These are phyloP conservation scores for Melanostigma gelatinosum DNA, from an alignment of 2,113 vertebrate genomes.

Conservation along the genomic window DNA sequence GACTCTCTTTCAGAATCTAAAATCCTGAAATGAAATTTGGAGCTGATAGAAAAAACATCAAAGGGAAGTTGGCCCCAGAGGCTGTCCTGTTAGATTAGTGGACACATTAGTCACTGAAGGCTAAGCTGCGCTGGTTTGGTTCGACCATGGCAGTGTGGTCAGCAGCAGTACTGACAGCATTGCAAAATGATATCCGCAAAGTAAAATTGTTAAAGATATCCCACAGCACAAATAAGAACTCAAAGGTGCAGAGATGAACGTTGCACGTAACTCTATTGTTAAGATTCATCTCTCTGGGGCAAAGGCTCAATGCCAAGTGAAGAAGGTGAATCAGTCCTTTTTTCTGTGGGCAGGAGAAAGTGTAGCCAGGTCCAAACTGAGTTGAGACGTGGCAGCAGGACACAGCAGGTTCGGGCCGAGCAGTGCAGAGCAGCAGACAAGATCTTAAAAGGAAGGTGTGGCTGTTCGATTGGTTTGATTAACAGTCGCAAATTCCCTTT, in stretches of 20 bases:
- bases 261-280: neutral
- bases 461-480: constrained; percentile 87
- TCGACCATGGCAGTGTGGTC: neutral
- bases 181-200: neutral
- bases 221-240: neutral
- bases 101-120: constrained; percentile 26
- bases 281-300: constrained; percentile 6
- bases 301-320: constrained; percentile 30
- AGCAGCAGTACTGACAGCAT: neutral
- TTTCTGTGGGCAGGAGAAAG: constrained; percentile 22
- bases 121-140: constrained; percentile 1
- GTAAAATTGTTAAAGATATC: neutral
- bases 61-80: constrained; percentile 43
- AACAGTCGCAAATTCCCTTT: constrained; percentile 91
- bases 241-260: neutral
- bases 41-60: constrained; percentile 45
- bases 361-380: constrained; percentile 28
- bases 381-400: constrained; percentile 14
- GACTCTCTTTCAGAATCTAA: constrained; percentile 24
- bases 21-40: constrained; percentile 38
- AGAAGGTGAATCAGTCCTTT: constrained; percentile 31
- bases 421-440: constrained; percentile 88
- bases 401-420: constrained; percentile 42
- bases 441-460: constrained; percentile 92
- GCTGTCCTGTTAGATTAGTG: constrained; percentile 30